These are phyloP conservation scores for Xiphophorus couchianus DNA, from an alignment of 2,113 vertebrate genomes.

Conservation along the genomic window DNA sequence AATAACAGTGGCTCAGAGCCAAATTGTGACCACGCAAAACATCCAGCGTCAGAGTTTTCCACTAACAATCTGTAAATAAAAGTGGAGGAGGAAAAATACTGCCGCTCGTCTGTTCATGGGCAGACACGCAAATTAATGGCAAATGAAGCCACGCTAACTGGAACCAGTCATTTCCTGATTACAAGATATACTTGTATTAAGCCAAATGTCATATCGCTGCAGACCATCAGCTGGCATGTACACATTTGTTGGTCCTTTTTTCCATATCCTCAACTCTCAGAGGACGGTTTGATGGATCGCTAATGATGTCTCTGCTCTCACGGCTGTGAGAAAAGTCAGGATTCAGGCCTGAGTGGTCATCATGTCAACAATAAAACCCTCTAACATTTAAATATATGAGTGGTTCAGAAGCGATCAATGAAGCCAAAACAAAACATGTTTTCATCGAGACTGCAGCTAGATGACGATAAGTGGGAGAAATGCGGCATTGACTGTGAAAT, in stretches of 20 bases:
- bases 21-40: slow-evolving; percentile 49
- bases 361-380: not conserved
- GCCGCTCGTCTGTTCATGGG: slow-evolving; percentile 14
- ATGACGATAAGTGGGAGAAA: not conserved
- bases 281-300: slow-evolving; percentile 26
- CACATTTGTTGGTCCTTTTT: slow-evolving; percentile 35
- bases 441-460: not conserved
- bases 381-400: not conserved
- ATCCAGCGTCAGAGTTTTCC: slow-evolving; percentile 55
- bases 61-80: slow-evolving; percentile 25
- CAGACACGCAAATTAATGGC: slow-evolving; percentile 39
- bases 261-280: slow-evolving; percentile 33
- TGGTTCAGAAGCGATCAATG: not conserved
- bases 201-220: slow-evolving; percentile 27
- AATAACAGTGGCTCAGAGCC: slow-evolving; percentile 67
- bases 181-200: slow-evolving; percentile 44
- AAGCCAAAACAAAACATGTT: not conserved
- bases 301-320: slow-evolving; percentile 35
- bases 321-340: slow-evolving; percentile 39
- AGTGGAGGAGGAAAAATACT: slow-evolving; percentile 29
- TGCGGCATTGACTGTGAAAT: not conserved
- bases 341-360: not conserved
- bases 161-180: slow-evolving; percentile 53
- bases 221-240: slow-evolving; percentile 30
- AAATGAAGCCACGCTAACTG: slow-evolving; percentile 42